Evolutionary conservation across 53 echinoderm and acorn worm genomes (phyloP).

Genomic region (Paracentrotus lividus): DNA sequence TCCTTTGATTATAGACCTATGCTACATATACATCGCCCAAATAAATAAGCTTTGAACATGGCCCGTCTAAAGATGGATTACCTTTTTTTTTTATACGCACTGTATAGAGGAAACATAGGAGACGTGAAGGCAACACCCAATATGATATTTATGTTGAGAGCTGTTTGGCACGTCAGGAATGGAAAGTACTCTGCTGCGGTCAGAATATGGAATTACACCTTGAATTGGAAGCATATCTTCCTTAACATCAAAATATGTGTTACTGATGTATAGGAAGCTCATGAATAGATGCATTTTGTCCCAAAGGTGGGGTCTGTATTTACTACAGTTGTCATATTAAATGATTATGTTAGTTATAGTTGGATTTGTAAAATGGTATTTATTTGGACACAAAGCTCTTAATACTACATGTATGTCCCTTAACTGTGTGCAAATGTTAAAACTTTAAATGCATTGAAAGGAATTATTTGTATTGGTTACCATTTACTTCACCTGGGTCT

Average conservation of each 20-base stretch:
- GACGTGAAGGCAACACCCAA: slow-evolving; percentile 39
- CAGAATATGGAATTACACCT: slow-evolving; percentile 29
- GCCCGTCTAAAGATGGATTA: no score
- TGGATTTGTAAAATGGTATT: not conserved
- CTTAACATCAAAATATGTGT: not conserved
- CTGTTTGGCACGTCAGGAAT: not conserved
- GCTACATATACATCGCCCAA: no score
- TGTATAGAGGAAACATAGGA: not conserved
- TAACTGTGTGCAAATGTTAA: no score
- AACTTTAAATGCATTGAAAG: no score
- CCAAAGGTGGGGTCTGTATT: slow-evolving; percentile 2
- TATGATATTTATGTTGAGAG: slow-evolving; percentile 13
- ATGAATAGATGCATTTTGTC: not conserved
- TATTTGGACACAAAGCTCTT: not conserved
- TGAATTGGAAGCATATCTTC: not conserved
- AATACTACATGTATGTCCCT: no score
- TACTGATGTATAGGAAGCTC: not conserved
- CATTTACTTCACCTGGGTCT: not conserved
- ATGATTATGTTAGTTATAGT: no score
- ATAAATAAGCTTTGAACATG: no score
- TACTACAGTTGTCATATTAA: not conserved
- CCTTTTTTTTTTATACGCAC: no score
- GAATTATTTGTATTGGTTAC: no score
- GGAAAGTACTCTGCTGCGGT: not conserved
- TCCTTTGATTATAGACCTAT: no score